Percentiles rank a stretch among this genome's conserved stretches.
phyloP scores from a whole-genome alignment of 2,797 vertebrate genomes.

The Sandelia bainsii region DNA sequence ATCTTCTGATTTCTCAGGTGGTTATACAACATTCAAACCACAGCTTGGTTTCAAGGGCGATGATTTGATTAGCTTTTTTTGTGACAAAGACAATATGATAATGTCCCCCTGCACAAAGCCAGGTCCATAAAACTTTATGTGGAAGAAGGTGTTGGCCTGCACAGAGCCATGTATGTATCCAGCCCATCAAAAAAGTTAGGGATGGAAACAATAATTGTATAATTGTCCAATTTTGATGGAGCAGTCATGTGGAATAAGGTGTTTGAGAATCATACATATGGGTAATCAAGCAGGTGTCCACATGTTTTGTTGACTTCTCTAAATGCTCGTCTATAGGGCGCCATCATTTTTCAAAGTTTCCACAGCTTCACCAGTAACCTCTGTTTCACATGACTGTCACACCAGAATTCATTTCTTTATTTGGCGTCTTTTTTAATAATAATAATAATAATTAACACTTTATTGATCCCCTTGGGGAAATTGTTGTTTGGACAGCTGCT shows the following conservation, averaged over 20 bases:
- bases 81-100: background rate
- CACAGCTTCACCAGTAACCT: background rate
- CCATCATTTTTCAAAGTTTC: no score
- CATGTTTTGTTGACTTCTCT: background rate
- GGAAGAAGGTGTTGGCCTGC: background rate
- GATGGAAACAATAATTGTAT: background rate
- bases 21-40: background rate
- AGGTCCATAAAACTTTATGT: background rate
- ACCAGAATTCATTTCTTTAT: background rate
- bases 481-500: no score
- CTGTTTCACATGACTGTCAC: no score
- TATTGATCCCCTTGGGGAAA: no score
- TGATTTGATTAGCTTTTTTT: background rate
- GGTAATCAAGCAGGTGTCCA: background rate
- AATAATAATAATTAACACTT: no score
- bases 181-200: background rate
- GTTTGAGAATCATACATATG: background rate
- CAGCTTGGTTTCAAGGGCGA: background rate
- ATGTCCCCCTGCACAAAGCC: background rate
- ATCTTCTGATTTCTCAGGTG: no score
- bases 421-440: conserved; percentile 2
- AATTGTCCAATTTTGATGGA: background rate
- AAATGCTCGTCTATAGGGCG: background rate
- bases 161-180: background rate
- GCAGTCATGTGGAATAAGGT: background rate